These are phyloP conservation scores for Drepana arcuata DNA, from an alignment of 1,140 invertebrate species.

Conservation along the genomic window DNA sequence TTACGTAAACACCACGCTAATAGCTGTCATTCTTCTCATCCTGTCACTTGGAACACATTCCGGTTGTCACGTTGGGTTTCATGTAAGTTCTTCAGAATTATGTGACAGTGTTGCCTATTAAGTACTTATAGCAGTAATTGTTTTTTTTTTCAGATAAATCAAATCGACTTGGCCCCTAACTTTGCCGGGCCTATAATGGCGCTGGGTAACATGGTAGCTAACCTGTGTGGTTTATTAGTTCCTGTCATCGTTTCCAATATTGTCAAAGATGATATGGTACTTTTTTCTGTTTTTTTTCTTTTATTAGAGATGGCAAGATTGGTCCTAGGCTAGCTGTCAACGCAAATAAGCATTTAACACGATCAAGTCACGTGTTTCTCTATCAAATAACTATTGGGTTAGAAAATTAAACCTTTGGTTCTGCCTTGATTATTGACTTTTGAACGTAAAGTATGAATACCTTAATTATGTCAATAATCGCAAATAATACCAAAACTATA, in stretches of 20 bases:
- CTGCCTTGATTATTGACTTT: no score
- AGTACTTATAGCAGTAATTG: not conserved
- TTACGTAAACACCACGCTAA: not conserved
- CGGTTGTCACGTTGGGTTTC: not conserved
- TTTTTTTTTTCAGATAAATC: slow-evolving; percentile 62
- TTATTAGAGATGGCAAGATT: no score
- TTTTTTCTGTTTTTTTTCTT: no score
- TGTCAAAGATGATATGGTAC: slow-evolving; percentile 26
- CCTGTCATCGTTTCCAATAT: slow-evolving; percentile 61
- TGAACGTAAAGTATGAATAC: no score
- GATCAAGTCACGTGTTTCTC: no score
- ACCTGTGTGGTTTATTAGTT: slow-evolving; percentile 76
- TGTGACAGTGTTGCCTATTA: not conserved
- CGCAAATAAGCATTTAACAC: no score
- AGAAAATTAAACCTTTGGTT: no score
- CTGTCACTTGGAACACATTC: not conserved
- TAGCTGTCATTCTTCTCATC: not conserved
- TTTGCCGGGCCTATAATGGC: slow-evolving; percentile 82
- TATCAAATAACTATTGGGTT: no score
- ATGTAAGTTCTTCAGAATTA: not conserved
- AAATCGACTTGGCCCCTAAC: slow-evolving; percentile 83
- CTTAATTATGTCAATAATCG: no score
- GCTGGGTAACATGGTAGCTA: slow-evolving; percentile 78
- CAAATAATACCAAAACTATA: no score
- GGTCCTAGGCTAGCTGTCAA: no score